phyloP scores from a whole-genome alignment of 1,140 invertebrate species.

The Philotrypesis tridentata region DNA sequence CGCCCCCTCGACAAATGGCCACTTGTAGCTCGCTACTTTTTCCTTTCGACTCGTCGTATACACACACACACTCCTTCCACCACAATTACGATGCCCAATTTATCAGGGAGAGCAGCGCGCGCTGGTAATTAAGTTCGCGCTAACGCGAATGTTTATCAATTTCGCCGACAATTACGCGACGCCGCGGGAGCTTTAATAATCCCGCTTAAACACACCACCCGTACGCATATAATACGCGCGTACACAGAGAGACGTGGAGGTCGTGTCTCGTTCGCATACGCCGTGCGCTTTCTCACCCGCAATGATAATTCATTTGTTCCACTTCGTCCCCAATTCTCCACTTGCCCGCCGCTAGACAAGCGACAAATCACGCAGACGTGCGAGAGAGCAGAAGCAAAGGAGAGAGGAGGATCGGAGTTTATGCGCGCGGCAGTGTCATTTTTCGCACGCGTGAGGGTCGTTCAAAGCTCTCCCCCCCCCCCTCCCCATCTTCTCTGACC shows the following conservation, averaged over 20 bases:
- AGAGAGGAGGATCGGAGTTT: too few species aligned
- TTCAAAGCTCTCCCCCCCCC: too few species aligned
- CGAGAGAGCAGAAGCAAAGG: not conserved
- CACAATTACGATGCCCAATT: not conserved
- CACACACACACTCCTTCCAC: too few species aligned
- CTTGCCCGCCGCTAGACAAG: slow-evolving; percentile 4
- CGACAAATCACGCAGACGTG: not conserved
- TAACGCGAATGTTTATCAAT: too few species aligned
- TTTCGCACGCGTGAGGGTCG: slow-evolving; percentile 16
- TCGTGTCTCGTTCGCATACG: not conserved
- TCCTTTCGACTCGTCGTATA: not conserved
- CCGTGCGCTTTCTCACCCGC: not conserved
- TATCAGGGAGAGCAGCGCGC: not conserved
- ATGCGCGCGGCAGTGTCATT: not conserved
- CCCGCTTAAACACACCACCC: too few species aligned
- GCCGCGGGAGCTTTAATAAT: too few species aligned
- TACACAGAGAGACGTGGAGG: too few species aligned
- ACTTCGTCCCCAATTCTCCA: slow-evolving; percentile 1
- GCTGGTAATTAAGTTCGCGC: not conserved
- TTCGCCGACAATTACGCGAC: too few species aligned
- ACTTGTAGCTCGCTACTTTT: not conserved
- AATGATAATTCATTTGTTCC: slow-evolving; percentile 16
- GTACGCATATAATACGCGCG: too few species aligned
- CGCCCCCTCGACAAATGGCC: slow-evolving; percentile 13
- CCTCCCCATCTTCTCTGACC: not conserved